These are phyloP conservation scores for Ictalurus furcatus DNA, from an alignment of 2,113 vertebrate genomes.

Conservation along the genomic window DNA sequence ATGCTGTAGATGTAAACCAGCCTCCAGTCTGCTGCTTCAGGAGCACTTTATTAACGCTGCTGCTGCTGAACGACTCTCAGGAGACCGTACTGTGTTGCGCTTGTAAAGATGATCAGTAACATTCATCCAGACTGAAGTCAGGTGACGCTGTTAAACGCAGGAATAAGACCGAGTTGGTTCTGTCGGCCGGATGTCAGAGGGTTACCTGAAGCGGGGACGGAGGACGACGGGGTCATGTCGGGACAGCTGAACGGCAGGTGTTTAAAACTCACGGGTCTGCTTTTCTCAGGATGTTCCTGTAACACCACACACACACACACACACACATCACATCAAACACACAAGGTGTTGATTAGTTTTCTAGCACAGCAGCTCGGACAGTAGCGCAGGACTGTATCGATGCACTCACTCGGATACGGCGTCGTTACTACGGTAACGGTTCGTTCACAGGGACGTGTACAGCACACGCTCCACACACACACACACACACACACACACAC, in stretches of 20 bases:
- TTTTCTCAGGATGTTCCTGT: constrained; percentile 76
- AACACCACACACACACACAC: neutral
- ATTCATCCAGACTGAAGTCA: neutral
- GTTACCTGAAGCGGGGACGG: constrained; percentile 73
- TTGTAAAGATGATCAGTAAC: neutral
- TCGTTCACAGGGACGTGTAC: no score
- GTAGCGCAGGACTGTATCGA: no score
- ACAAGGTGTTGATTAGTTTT: no score
- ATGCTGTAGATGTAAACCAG: no score
- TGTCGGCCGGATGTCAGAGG: neutral
- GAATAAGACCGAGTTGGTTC: neutral
- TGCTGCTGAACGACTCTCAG: neutral
- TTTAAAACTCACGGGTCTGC: constrained; percentile 62
- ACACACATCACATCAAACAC: no score
- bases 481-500: no score
- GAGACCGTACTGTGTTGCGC: neutral
- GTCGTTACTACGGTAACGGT: no score
- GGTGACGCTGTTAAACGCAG: neutral
- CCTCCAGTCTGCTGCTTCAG: neutral
- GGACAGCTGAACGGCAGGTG: constrained; percentile 70
- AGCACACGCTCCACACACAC: no score
- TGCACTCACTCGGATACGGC: no score
- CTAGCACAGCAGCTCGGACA: no score
- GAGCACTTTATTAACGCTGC: neutral
- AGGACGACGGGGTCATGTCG: constrained; percentile 74